A percentile compares a stretch with the other conserved stretches of the same genome.
These are phyloP conservation scores for Nomada flava DNA, from an alignment of 2,888 invertebrate genomes.

Conservation along the genomic window DNA sequence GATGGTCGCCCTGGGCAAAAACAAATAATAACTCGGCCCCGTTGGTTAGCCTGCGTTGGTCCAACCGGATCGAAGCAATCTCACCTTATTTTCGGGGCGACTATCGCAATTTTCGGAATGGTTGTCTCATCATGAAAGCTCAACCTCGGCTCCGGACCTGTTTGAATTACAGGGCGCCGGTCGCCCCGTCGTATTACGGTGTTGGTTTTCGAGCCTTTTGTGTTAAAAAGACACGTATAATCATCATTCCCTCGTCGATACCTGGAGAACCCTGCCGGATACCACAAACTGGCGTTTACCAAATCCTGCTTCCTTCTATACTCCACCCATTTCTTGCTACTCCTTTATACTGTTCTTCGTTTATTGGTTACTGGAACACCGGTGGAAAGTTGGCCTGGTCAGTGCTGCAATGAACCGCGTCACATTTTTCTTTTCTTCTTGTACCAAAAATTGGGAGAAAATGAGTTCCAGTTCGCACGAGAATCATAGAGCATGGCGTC, in stretches of 20 bases:
- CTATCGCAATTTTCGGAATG: slow-evolving; percentile 83
- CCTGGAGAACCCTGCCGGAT: slow-evolving; percentile 36
- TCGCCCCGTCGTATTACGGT: slow-evolving; percentile 83
- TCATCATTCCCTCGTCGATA: slow-evolving; percentile 74
- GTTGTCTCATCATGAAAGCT: slow-evolving; percentile 81
- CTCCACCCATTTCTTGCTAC: slow-evolving; percentile 23
- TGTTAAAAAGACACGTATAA: slow-evolving; percentile 84
- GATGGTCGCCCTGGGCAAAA: slow-evolving; percentile 79
- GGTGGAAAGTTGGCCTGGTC: too few species aligned
- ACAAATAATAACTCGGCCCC: slow-evolving; percentile 81
- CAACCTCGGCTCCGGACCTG: slow-evolving; percentile 51
- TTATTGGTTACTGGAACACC: not conserved
- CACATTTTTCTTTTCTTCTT: not conserved
- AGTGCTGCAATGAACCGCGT: not conserved
- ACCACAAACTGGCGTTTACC: slow-evolving; percentile 50
- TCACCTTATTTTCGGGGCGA: slow-evolving; percentile 74
- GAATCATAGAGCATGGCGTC: slow-evolving; percentile 50
- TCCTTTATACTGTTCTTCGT: not conserved
- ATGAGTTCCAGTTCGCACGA: slow-evolving; percentile 51
- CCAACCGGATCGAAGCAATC: slow-evolving; percentile 65
- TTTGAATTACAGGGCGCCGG: slow-evolving; percentile 83
- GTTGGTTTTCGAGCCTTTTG: slow-evolving; percentile 85
- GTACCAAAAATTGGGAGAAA: not conserved
- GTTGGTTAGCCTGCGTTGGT: slow-evolving; percentile 64
- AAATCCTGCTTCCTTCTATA: slow-evolving; percentile 36